phyloP scores from a whole-genome alignment of 2,888 invertebrate genomes.

The Poecilobothrus nobilitatus region DNA sequence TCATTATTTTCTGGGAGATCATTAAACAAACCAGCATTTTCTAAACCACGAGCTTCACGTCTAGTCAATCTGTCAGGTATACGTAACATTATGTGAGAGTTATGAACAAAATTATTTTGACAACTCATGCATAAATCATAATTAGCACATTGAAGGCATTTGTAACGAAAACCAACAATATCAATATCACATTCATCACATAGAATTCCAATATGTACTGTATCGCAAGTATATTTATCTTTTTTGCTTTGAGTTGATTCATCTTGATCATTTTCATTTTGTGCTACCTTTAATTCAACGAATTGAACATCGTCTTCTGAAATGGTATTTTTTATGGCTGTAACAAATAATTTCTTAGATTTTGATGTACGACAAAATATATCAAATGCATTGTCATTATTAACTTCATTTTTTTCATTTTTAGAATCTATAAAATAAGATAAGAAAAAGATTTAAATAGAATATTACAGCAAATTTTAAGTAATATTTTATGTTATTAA shows the following conservation, averaged over 20 bases:
- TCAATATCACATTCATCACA: constrained; percentile 64
- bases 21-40: no score
- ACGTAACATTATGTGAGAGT: constrained; percentile 72
- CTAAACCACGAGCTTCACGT: constrained; percentile 15
- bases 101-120: constrained; percentile 58
- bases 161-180: constrained; percentile 73
- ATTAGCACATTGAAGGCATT: constrained; percentile 71
- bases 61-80: constrained; percentile 45
- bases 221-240: constrained; percentile 10
- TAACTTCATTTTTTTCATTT: constrained; percentile 37
- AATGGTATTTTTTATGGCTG: not conserved
- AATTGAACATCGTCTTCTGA: not conserved
- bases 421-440: constrained; percentile 28
- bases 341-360: constrained; percentile 20
- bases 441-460: no score
- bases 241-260: not conserved
- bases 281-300: not conserved
- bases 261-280: not conserved
- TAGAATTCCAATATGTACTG: constrained; percentile 50
- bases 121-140: constrained; percentile 75
- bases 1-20: not conserved
- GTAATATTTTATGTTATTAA: no score
- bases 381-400: constrained; percentile 32
- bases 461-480: no score
- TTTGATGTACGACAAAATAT: constrained; percentile 29